Evolutionary conservation across 2,888 invertebrate genomes (phyloP).

Genomic region (Amphipoea lucens): DNA sequence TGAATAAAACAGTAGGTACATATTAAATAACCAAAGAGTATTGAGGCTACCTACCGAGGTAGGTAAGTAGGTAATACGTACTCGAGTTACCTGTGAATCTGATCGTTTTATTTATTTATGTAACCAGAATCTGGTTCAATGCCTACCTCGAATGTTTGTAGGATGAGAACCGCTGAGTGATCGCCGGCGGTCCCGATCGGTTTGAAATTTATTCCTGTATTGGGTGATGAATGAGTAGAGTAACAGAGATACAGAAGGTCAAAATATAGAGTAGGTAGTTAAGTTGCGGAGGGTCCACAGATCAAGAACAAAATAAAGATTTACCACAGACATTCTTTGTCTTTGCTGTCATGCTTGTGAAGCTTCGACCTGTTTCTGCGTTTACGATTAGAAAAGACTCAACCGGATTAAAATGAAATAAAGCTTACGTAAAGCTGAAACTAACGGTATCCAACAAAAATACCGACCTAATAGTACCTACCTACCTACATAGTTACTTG

Average conservation of each 20-base stretch:
- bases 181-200: conserved; percentile 1
- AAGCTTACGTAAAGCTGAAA: background rate
- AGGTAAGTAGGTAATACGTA: conserved; percentile 1
- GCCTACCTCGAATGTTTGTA: conserved; percentile 27
- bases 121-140: conserved; percentile 46
- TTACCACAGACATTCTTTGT: background rate
- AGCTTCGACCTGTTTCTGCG: background rate
- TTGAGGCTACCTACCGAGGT: conserved; percentile 49
- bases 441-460: background rate
- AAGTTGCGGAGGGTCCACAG: background rate
- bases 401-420: background rate
- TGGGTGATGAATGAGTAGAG: conserved; percentile 13
- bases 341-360: background rate
- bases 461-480: no score
- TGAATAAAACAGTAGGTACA: conserved; percentile 64
- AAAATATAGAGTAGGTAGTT: conserved; percentile 15
- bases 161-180: conserved; percentile 28
- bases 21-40: conserved; percentile 66
- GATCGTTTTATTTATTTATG: conserved; percentile 54
- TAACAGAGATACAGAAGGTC: background rate
- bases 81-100: conserved; percentile 52
- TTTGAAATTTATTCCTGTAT: conserved; percentile 28
- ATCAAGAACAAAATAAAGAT: background rate
- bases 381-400: background rate
- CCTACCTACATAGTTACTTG: background rate